Evolutionary conservation across 2,113 vertebrate genomes (phyloP).

Genomic region (Ranitomeya variabilis): DNA sequence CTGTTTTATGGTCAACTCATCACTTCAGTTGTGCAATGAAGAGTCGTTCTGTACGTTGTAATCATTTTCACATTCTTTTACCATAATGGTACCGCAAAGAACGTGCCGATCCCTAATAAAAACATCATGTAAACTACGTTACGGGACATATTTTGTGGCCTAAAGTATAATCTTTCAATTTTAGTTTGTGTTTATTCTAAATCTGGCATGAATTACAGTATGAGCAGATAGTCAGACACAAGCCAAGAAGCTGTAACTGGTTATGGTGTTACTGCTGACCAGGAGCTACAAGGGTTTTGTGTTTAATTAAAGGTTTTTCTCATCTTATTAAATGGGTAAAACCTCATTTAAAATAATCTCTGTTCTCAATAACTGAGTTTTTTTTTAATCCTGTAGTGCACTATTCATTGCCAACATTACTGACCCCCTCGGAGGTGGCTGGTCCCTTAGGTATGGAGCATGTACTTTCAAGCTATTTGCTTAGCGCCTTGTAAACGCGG

Average conservation of each 20-base stretch:
- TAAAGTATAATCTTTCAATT: slow-evolving; percentile 14
- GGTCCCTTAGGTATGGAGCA: no score
- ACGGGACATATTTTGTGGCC: background rate
- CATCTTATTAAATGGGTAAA: no score
- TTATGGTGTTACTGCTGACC: background rate
- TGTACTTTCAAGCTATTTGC: no score
- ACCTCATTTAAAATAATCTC: no score
- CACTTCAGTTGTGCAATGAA: background rate
- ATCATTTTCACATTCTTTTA: slow-evolving; percentile 20
- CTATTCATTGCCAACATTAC: no score
- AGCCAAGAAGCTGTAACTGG: background rate
- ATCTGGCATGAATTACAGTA: slow-evolving; percentile 9
- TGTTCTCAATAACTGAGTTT: no score
- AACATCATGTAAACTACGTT: background rate
- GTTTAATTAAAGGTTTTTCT: background rate
- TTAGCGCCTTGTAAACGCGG: no score
- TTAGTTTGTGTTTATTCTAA: slow-evolving; percentile 3
- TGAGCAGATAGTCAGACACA: slow-evolving; percentile 1
- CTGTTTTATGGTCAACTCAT: background rate
- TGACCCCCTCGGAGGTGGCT: no score
- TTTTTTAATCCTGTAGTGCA: no score
- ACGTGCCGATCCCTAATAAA: slow-evolving; percentile 13
- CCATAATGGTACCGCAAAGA: slow-evolving; percentile 4
- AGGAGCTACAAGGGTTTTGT: background rate
- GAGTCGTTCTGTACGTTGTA: slow-evolving; percentile 1